Evolutionary conservation across 2,113 vertebrate genomes (phyloP).

Genomic region (Patagioenas fasciata): DNA sequence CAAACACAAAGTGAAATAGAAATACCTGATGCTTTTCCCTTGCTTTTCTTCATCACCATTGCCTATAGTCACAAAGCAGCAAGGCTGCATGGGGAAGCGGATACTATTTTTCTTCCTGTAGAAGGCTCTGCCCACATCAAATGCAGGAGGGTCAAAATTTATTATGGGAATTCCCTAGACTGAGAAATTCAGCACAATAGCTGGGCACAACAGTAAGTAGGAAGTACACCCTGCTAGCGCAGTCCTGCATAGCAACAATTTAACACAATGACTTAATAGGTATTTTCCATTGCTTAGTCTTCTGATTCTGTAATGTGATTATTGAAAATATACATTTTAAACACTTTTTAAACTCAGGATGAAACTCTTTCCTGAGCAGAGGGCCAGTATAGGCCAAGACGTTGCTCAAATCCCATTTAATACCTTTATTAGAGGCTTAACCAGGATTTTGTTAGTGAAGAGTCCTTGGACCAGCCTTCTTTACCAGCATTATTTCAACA

Average conservation of each 20-base stretch:
- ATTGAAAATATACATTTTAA: neutral
- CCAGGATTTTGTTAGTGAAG: conserved; percentile 5
- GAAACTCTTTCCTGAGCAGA: neutral
- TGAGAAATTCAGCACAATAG: neutral
- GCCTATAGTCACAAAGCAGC: neutral
- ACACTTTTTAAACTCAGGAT: neutral
- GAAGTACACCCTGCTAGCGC: neutral
- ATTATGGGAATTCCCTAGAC: neutral
- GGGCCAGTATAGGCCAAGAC: neutral
- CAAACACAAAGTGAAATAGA: neutral
- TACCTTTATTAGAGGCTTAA: conserved; percentile 30
- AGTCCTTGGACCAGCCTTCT: neutral
- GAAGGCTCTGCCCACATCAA: neutral
- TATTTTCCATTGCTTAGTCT: neutral
- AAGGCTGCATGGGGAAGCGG: neutral
- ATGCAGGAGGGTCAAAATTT: neutral
- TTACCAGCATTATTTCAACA: neutral
- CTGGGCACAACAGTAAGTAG: neutral
- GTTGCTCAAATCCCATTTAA: conserved; percentile 36
- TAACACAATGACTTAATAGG: neutral
- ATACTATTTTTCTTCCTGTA: neutral
- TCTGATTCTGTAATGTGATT: neutral
- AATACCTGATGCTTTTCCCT: neutral
- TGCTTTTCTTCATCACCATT: neutral
- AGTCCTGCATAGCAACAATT: neutral